Conservation (phyloP, 2,113 vertebrate genomes). For the Caranx ignobilis region DNA sequence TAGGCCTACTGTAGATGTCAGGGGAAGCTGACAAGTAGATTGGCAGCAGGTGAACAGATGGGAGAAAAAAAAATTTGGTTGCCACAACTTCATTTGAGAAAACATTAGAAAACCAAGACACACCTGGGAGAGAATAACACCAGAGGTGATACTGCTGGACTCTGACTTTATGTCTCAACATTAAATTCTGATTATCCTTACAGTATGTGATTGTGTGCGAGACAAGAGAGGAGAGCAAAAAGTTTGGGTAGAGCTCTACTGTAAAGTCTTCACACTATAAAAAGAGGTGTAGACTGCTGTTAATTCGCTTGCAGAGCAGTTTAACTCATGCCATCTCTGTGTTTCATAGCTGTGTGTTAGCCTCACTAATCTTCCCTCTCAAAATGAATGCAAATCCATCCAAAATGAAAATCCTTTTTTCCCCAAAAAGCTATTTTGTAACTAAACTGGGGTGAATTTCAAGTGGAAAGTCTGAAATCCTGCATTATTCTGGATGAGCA, state of each 20-base stretch:
- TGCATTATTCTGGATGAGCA: constrained; percentile 22
- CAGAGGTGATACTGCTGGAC: too few species aligned
- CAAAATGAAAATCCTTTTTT: constrained; percentile 34
- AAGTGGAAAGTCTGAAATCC: constrained; percentile 39
- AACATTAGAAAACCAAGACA: too few species aligned
- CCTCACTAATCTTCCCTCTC: constrained; percentile 28
- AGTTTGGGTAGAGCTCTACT: too few species aligned
- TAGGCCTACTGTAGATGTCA: too few species aligned
- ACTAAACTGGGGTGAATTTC: constrained; percentile 44
- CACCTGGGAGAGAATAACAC: too few species aligned
- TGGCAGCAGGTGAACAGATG: too few species aligned
- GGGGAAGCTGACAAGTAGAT: too few species aligned
- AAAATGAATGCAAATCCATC: constrained; percentile 47
- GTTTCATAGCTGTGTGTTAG: constrained; percentile 19
- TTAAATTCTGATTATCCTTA: too few species aligned
- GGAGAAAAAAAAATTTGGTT: too few species aligned
- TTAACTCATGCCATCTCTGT: not conserved
- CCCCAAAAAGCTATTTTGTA: constrained; percentile 34
- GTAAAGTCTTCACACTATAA: too few species aligned
- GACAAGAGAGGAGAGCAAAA: not conserved
- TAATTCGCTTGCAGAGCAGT: constrained; percentile 10
- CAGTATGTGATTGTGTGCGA: not conserved
- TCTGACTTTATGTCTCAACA: too few species aligned
- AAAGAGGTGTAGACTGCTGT: not conserved
- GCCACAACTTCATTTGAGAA: too few species aligned